A percentile compares a stretch with the other conserved stretches of the same genome.
These are phyloP conservation scores for Corythornis madagascariensis DNA, from an alignment of 2,113 vertebrate species.

Conservation along the genomic window DNA sequence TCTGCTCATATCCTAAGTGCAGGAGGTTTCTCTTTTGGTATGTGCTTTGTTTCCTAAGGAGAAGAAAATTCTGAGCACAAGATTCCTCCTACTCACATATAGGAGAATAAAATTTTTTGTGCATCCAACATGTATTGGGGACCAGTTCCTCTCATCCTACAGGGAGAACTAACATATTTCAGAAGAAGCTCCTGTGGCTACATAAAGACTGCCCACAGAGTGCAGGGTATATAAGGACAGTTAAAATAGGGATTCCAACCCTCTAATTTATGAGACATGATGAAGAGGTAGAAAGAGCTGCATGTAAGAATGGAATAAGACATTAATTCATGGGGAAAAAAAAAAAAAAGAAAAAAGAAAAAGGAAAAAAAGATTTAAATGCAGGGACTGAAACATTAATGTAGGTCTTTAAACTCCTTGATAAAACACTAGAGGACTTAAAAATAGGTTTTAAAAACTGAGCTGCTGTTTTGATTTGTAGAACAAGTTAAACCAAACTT, in stretches of 20 bases:
- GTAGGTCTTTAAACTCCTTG: slow-evolving; percentile 39
- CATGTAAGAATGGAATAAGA: background rate
- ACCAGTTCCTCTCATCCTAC: background rate
- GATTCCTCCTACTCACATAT: background rate
- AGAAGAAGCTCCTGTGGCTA: background rate
- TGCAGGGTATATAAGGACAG: background rate
- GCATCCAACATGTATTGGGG: background rate
- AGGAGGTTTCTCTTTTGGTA: background rate
- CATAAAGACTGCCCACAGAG: background rate
- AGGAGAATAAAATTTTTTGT: background rate
- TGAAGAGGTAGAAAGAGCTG: background rate
- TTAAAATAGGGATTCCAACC: background rate
- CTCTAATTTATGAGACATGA: background rate
- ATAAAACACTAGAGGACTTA: slow-evolving; percentile 62
- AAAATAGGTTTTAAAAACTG: slow-evolving; percentile 69
- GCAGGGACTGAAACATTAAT: background rate
- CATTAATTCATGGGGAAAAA: background rate
- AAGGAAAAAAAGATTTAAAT: background rate
- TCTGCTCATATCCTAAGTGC: background rate
- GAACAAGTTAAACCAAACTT: slow-evolving; percentile 77
- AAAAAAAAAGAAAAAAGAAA: background rate
- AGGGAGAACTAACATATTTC: background rate
- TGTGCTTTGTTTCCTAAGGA: background rate
- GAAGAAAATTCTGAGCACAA: background rate
- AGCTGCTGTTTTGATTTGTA: slow-evolving; percentile 73